Evolutionary conservation across 2,888 invertebrate species (phyloP).

Genomic region (Antheraea yamamai): DNA sequence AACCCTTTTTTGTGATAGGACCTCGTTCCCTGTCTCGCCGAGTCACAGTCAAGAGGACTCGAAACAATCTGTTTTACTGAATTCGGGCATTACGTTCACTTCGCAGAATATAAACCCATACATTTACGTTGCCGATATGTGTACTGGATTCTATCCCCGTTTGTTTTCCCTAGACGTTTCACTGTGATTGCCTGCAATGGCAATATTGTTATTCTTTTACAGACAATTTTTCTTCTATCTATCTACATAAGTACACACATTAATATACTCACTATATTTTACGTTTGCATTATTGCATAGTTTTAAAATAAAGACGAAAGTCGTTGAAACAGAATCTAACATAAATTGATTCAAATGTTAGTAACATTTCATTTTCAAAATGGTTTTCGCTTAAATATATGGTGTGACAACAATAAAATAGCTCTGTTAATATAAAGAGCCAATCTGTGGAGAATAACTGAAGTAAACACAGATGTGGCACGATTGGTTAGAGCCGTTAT

Average conservation of each 20-base stretch:
- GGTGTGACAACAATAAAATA: not conserved
- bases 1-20: constrained; percentile 58
- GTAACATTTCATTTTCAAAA: not conserved
- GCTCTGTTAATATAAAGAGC: not conserved
- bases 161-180: not conserved
- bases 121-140: not conserved
- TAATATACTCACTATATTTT: not conserved
- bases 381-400: not conserved
- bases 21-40: constrained; percentile 55
- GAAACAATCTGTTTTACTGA: constrained; percentile 56
- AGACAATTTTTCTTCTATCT: not conserved
- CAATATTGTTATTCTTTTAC: not conserved
- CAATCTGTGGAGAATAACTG: not conserved
- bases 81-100: constrained; percentile 52
- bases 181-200: constrained; percentile 2
- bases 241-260: not conserved
- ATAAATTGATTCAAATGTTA: too few species aligned
- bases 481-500: constrained; percentile 35
- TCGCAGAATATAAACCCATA: constrained; percentile 39
- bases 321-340: too few species aligned
- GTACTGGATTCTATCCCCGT: not conserved
- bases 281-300: not conserved
- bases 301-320: not conserved
- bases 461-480: constrained; percentile 21
- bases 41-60: constrained; percentile 54